phyloP scores from a whole-genome alignment of 2,113 vertebrate species.

The Cochlearius cochlearius region DNA sequence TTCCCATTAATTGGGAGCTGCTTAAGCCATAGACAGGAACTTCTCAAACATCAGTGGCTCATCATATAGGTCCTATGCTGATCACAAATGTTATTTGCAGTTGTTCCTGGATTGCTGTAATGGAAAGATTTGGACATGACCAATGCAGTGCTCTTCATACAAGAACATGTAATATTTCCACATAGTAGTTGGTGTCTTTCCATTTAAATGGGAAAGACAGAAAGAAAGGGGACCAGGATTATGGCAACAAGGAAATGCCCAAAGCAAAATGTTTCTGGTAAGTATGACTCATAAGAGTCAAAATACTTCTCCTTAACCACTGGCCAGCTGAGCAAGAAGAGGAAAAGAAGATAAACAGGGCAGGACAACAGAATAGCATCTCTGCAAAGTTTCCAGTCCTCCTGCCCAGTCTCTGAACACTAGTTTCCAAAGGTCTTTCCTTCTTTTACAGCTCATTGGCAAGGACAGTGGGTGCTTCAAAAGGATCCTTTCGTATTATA shows the following conservation, averaged over 20 bases:
- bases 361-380: slow-evolving; percentile 44
- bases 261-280: slow-evolving; percentile 52
- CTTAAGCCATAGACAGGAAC: neutral
- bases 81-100: slow-evolving; percentile 20
- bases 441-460: slow-evolving; percentile 19
- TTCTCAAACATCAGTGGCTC: neutral
- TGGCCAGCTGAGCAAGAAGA: slow-evolving; percentile 34
- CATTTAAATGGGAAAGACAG: slow-evolving; percentile 4
- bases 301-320: slow-evolving; percentile 20
- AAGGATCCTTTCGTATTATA: neutral
- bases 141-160: neutral
- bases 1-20: neutral
- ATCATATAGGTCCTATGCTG: neutral
- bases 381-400: slow-evolving; percentile 49
- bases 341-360: slow-evolving; percentile 45
- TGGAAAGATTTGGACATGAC: slow-evolving; percentile 45
- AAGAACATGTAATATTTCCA: slow-evolving; percentile 36
- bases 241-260: slow-evolving; percentile 39
- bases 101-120: slow-evolving; percentile 18
- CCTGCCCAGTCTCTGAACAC: slow-evolving; percentile 32
- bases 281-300: slow-evolving; percentile 46
- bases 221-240: neutral
- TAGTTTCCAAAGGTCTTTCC: slow-evolving; percentile 49
- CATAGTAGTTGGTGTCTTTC: neutral
- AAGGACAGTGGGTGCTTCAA: slow-evolving; percentile 17